Percentiles rank a stretch among this genome's conserved stretches.
phyloP scores from a whole-genome alignment of 2,797 vertebrate species.

The Telmatherina bonti region DNA sequence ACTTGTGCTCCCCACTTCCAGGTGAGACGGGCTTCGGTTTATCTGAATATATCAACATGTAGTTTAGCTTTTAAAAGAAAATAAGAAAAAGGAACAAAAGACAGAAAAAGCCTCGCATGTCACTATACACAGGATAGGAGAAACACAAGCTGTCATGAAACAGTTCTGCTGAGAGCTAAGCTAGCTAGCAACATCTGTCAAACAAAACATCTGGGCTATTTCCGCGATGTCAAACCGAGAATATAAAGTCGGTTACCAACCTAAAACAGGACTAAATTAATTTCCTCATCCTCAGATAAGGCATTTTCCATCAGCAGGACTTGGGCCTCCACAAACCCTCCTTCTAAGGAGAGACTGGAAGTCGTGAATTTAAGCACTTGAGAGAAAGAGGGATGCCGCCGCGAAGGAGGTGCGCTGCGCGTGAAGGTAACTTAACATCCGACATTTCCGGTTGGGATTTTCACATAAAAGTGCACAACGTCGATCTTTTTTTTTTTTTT shows the following conservation, averaged over 20 bases:
- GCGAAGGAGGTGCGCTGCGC: constrained; percentile 3
- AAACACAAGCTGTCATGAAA: neutral
- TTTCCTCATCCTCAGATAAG: constrained; percentile 23
- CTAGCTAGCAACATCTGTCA: constrained; percentile 75
- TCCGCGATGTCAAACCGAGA: constrained; percentile 22
- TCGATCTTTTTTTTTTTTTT: no score
- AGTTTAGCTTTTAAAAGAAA: neutral
- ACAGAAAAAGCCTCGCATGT: neutral
- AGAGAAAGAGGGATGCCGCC: constrained; percentile 36
- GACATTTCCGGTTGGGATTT: neutral
- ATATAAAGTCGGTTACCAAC: constrained; percentile 25
- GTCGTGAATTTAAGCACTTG: constrained; percentile 14
- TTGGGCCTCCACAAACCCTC: constrained; percentile 10
- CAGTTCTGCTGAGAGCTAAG: constrained; percentile 38
- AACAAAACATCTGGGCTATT: constrained; percentile 65
- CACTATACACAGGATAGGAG: neutral
- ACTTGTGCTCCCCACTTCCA: constrained; percentile 19
- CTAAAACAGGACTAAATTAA: constrained; percentile 21
- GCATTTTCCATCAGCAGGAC: neutral
- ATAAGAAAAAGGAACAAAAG: neutral
- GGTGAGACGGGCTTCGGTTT: neutral
- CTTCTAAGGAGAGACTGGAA: neutral
- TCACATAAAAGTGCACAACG: constrained; percentile 35
- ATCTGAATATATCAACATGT: rapidly evolving
- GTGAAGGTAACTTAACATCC: constrained; percentile 3